Percentiles rank a stretch among this genome's conserved stretches.
phyloP scores from a whole-genome alignment of 2,113 vertebrate genomes.

The Cygnus atratus region DNA sequence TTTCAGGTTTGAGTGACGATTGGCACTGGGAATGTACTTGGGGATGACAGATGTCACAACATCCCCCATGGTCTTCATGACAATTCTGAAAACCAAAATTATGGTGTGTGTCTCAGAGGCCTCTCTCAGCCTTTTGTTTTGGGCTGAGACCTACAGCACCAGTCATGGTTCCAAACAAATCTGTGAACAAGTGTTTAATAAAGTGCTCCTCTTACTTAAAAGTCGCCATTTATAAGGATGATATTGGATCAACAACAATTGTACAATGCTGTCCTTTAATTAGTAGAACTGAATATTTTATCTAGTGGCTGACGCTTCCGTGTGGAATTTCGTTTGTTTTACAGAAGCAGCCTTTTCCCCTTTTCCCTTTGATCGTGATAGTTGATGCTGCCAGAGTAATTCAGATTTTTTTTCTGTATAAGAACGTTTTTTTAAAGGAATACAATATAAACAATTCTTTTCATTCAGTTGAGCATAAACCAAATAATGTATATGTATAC shows the following conservation, averaged over 20 bases:
- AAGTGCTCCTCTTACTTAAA: neutral
- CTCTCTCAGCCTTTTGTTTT: neutral
- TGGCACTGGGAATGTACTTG: neutral
- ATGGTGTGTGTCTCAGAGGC: neutral
- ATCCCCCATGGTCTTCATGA: neutral
- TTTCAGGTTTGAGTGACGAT: neutral
- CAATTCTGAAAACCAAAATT: neutral
- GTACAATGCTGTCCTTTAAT: neutral
- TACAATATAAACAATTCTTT: neutral
- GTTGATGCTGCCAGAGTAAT: neutral
- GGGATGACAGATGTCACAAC: neutral
- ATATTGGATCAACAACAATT: neutral
- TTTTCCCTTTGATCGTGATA: neutral
- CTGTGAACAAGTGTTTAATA: neutral
- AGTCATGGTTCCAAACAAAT: fast-evolving
- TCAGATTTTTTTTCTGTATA: neutral
- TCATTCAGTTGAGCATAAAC: neutral
- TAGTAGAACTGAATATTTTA: neutral
- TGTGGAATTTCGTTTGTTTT: neutral
- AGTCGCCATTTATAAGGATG: neutral
- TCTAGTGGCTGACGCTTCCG: fast-evolving
- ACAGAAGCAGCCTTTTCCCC: neutral
- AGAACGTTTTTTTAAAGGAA: neutral
- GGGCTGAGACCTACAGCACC: fast-evolving
- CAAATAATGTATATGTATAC: too few relatives aligned